A percentile compares a stretch with the other conserved stretches of the same genome.
Evolutionary conservation across 2,797 vertebrate species (phyloP).

Genomic region (Megaceryle alcyon): DNA sequence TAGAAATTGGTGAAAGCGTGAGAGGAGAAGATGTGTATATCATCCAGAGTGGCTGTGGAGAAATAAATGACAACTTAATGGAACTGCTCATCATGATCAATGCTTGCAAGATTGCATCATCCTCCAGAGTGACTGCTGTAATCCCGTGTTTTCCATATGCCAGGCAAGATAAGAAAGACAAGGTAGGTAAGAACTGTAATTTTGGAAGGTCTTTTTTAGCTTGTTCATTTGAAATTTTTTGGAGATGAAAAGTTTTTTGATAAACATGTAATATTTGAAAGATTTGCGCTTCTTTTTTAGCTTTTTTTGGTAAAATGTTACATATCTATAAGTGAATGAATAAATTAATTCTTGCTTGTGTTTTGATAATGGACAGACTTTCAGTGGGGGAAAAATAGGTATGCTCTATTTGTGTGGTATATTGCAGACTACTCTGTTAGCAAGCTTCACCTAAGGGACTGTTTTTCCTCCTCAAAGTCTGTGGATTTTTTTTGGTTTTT

Average conservation of each 20-base stretch:
- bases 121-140: constrained; percentile 92
- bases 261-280: background rate
- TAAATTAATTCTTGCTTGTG: background rate
- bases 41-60: constrained; percentile 93
- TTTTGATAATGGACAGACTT: background rate
- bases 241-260: background rate
- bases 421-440: background rate
- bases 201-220: background rate
- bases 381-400: background rate
- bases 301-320: background rate
- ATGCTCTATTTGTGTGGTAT: background rate
- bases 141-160: constrained; percentile 96
- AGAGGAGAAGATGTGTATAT: constrained; percentile 96
- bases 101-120: constrained; percentile 94
- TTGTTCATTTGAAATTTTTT: background rate
- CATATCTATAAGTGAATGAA: background rate
- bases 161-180: constrained; percentile 95
- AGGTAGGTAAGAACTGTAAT: constrained; percentile 79
- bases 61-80: constrained; percentile 96
- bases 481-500: background rate
- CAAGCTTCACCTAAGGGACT: background rate
- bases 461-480: background rate
- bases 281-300: background rate
- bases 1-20: constrained; percentile 96
- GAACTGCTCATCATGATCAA: constrained; percentile 97